Conservation (phyloP, 2,113 vertebrate genomes). For the Microtus richardsoni region DNA sequence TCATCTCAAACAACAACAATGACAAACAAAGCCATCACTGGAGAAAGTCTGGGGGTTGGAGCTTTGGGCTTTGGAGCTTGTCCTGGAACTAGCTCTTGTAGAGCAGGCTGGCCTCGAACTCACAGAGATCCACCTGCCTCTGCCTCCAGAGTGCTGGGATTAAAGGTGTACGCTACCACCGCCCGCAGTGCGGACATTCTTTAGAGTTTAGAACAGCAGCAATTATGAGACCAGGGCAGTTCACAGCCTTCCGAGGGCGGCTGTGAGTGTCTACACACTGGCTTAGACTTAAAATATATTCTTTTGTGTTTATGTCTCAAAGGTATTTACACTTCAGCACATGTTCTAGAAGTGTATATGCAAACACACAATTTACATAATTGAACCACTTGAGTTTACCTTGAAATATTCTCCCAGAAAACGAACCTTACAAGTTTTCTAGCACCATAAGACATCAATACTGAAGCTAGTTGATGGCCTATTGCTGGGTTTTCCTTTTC, state of each 20-base stretch:
- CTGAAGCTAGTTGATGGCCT: neutral
- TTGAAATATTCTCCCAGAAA: neutral
- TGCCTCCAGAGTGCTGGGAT: too few species aligned
- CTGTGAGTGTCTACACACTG: neutral
- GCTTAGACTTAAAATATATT: neutral
- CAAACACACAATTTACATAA: neutral
- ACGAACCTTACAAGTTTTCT: neutral
- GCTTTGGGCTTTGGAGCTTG: too few species aligned
- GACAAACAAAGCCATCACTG: too few species aligned
- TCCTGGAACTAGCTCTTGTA: too few species aligned
- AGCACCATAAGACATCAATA: neutral
- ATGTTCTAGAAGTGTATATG: neutral
- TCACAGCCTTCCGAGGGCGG: neutral
- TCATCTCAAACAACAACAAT: too few species aligned
- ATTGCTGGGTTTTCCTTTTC: neutral
- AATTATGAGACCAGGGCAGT: neutral
- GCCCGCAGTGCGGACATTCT: neutral
- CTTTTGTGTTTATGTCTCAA: conserved; percentile 2
- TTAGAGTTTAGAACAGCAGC: neutral
- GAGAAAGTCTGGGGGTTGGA: too few species aligned
- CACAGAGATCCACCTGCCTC: too few species aligned
- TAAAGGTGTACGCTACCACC: too few species aligned
- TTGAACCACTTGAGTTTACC: neutral
- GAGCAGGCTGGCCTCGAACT: too few species aligned
- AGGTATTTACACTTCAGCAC: neutral